Conservation (phyloP, 2,888 invertebrate genomes). For the Gymnoscelis rufifasciata region DNA sequence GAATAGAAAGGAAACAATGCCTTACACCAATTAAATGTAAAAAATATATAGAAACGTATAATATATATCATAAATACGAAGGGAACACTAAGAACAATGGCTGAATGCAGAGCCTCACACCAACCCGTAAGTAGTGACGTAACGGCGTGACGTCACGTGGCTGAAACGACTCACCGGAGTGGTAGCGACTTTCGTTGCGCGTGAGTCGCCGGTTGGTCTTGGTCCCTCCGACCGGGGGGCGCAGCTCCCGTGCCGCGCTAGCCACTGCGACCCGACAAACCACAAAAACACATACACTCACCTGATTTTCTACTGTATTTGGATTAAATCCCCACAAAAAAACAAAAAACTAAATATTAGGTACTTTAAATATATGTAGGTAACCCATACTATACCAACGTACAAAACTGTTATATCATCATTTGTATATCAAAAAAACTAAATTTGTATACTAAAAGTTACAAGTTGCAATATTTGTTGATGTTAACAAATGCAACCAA, state of each 20-base stretch:
- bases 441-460: no score
- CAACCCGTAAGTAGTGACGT: conserved; percentile 27
- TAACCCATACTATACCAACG: no score
- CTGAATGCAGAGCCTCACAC: conserved; percentile 20
- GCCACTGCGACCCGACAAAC: conserved; percentile 79
- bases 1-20: no score
- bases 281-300: conserved; percentile 49
- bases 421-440: no score
- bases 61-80: background rate
- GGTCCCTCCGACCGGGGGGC: conserved; percentile 84
- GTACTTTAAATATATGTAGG: no score
- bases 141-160: conserved; percentile 24
- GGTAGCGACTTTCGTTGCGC: conserved; percentile 96
- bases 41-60: background rate
- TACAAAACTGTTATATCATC: no score
- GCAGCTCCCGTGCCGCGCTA: conserved; percentile 70
- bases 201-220: conserved; percentile 93
- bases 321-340: no score
- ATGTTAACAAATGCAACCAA: no score
- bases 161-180: conserved; percentile 88
- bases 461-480: no score
- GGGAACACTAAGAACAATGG: background rate
- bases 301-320: no score
- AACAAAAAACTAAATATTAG: no score
- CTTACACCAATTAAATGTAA: no score